Evolutionary conservation across 2,888 invertebrate genomes (phyloP), one percentile per base, ranked within the genome.

Genomic region (Rotaria magnacalcarata): DNA sequence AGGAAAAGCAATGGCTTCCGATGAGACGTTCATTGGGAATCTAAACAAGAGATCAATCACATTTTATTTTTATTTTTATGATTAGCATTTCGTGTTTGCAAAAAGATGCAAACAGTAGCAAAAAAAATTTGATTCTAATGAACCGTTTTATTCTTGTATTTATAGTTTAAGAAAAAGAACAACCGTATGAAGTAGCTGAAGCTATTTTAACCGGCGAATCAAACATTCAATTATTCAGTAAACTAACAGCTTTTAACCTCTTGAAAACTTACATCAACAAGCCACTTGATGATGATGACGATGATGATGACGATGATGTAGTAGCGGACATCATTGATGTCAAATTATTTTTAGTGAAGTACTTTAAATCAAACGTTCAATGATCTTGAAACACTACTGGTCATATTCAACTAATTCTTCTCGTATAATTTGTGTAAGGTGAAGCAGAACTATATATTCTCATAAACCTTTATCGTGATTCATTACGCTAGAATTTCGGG

Each of bases 211-310:
- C 34, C 34, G 16, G 34, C 14, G 34, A 67, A 67, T 41, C 16
- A 6, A 7, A 67, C 6, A 67, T 67, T 19, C 16, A 67, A 67
- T 67, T 67, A 41, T 34, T 19, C 67, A 34, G 67, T 67, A 27
- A 67, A 67, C 67, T 41, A 67, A 34, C 67, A 16, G 67, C 67
- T 67, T 67, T 67, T 67, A 27, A 34, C 67, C 67, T 67, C 67
- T 67, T 67, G 67, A 67, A 67, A 67, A 67, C 67, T 67, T 67
- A 67, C 67, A 34, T 67, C 14, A 34, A 34, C 27, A 67, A 67
- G 16, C 34, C 34, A 4, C 19, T 34, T 41, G 19, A 41, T 67
- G 27, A 41, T 14, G 6, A 2, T 2, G 34, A 41, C 5, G 6
- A 11, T 5, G 34, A n/a, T n/a, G n/a, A 41, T 14, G 6, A 2